A percentile compares a stretch with the other conserved stretches of the same genome.
Conservation (phyloP, 2,113 vertebrate species). For the Haplochromis vanheusdeni region DNA sequence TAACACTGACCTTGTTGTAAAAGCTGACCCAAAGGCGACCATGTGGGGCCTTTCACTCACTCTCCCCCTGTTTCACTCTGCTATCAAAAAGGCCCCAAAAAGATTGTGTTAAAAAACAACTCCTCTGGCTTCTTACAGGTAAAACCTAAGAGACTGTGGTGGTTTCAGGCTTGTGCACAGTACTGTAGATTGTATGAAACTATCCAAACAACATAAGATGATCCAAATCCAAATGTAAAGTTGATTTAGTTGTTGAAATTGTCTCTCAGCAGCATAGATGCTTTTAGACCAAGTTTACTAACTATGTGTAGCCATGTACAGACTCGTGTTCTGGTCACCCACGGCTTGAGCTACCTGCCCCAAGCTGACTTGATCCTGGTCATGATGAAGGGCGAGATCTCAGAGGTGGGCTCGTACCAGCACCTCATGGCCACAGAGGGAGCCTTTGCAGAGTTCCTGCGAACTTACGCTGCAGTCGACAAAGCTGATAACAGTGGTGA, state of each 20-base stretch:
- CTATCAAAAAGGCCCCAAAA: neutral
- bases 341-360: constrained; percentile 84
- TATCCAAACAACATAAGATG: neutral
- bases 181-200: neutral
- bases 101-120: neutral
- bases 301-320: constrained; percentile 27
- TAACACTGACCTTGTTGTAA: neutral
- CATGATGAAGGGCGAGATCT: constrained; percentile 88
- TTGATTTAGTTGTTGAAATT: neutral
- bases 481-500: constrained; percentile 60
- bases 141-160: neutral
- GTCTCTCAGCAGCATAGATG: neutral
- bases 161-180: neutral
- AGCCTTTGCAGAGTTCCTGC: constrained; percentile 88
- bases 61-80: neutral
- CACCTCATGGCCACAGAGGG: constrained; percentile 82
- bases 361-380: constrained; percentile 85
- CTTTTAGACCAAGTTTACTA: neutral
- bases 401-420: constrained; percentile 89
- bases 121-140: neutral
- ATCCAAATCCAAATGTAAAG: neutral
- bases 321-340: constrained; percentile 92
- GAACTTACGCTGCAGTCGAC: constrained; percentile 78
- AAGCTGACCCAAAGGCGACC: neutral
- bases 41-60: neutral